These are phyloP conservation scores for Hanleya hanleyi DNA, from an alignment of 2,888 invertebrate species.

Conservation along the genomic window DNA sequence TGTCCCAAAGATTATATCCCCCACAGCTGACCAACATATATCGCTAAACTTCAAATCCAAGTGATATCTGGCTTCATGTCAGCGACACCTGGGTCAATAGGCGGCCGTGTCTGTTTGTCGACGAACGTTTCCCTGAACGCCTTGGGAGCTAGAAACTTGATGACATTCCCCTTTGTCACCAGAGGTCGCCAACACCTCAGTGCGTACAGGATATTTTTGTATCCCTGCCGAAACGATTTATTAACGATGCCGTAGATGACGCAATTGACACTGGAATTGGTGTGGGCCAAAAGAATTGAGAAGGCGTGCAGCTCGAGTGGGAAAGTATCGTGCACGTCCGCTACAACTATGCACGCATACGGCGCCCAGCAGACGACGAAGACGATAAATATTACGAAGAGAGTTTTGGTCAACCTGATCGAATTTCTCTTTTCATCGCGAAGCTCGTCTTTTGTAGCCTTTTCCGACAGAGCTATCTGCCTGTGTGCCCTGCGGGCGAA, in stretches of 20 bases:
- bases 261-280: slow-evolving; percentile 18
- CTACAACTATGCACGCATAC: not conserved
- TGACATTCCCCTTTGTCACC: too few relatives aligned
- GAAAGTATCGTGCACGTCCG: not conserved
- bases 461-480: not conserved
- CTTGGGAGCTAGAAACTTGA: too few relatives aligned
- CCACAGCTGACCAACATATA: too few relatives aligned
- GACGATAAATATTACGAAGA: not conserved
- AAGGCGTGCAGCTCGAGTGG: not conserved
- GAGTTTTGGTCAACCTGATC: not conserved
- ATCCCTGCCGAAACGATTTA: slow-evolving; percentile 24
- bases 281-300: not conserved
- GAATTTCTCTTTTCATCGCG: not conserved
- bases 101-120: too few relatives aligned
- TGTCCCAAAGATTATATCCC: too few relatives aligned
- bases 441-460: not conserved
- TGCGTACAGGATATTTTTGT: slow-evolving; percentile 20
- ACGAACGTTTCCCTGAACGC: too few relatives aligned
- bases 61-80: too few relatives aligned
- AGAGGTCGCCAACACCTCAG: too few relatives aligned
- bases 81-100: too few relatives aligned
- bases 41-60: too few relatives aligned
- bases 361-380: not conserved
- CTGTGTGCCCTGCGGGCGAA: slow-evolving; percentile 18
- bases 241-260: slow-evolving; percentile 23